These are phyloP conservation scores for Dioctria linearis DNA, from an alignment of 2,888 invertebrate genomes.

Conservation along the genomic window DNA sequence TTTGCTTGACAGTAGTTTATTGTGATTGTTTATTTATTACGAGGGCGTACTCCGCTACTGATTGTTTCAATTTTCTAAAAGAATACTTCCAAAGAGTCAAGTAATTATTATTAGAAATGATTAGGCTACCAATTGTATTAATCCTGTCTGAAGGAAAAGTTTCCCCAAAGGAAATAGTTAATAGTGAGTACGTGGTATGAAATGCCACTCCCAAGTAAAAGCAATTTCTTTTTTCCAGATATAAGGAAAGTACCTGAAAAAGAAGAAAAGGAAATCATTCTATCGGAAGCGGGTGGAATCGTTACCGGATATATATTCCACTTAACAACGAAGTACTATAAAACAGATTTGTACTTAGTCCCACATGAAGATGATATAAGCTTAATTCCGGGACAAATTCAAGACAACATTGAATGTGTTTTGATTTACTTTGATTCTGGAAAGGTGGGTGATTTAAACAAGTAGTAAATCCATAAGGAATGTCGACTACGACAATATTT, in stretches of 20 bases:
- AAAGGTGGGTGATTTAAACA: conserved; percentile 58
- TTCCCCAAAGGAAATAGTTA: conserved; percentile 28
- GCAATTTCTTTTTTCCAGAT: background rate
- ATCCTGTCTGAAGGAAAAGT: conserved; percentile 46
- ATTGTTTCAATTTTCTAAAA: too few species aligned
- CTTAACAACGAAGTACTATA: conserved; percentile 63
- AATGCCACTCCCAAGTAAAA: background rate
- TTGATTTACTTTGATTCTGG: conserved; percentile 63
- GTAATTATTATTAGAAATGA: conserved; percentile 12
- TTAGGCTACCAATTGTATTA: conserved; percentile 29
- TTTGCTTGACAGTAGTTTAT: too few species aligned
- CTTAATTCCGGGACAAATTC: conserved; percentile 59
- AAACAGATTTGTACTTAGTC: conserved; percentile 61
- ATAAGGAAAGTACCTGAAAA: conserved; percentile 17
- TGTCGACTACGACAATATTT: too few species aligned
- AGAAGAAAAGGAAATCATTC: conserved; percentile 16
- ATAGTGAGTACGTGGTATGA: conserved; percentile 16
- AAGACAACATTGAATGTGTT: conserved; percentile 60
- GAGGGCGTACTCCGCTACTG: too few species aligned
- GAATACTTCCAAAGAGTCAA: too few species aligned
- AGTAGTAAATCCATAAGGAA: too few species aligned
- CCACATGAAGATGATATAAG: conserved; percentile 60
- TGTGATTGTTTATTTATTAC: too few species aligned
- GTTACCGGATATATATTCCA: conserved; percentile 61
- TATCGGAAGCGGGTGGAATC: conserved; percentile 52